A percentile compares a stretch with the other conserved stretches of the same genome.
These are phyloP conservation scores for Aporophyla nigra DNA, from an alignment of 2,888 invertebrate genomes.

Conservation along the genomic window DNA sequence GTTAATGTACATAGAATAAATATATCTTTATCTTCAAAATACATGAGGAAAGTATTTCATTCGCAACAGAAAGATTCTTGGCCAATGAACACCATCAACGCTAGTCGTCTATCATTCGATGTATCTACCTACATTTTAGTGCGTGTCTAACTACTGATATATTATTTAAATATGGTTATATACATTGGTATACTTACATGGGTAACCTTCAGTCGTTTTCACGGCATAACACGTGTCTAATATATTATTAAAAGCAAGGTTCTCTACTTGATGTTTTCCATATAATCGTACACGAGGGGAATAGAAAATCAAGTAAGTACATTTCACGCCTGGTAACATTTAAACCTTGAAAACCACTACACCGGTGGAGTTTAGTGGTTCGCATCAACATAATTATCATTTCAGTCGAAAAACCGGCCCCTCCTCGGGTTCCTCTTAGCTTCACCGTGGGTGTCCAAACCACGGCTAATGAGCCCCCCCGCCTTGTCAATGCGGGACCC, in stretches of 20 bases:
- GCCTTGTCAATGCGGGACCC: too few species aligned
- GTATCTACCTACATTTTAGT: background rate
- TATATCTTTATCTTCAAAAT: too few species aligned
- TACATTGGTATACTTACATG: background rate
- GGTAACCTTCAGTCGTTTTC: slow-evolving; percentile 51
- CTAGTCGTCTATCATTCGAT: background rate
- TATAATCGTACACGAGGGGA: slow-evolving; percentile 51
- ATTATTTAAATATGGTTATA: background rate
- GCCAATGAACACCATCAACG: background rate
- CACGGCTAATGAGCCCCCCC: too few species aligned
- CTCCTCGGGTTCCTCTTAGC: too few species aligned
- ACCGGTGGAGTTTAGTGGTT: too few species aligned
- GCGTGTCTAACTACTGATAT: background rate
- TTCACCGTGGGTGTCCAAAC: too few species aligned
- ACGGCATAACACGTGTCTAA: slow-evolving; percentile 58
- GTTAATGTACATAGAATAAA: too few species aligned
- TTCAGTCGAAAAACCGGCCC: too few species aligned
- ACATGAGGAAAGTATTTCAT: too few species aligned
- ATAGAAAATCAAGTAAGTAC: slow-evolving; percentile 48
- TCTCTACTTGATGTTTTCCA: slow-evolving; percentile 52
- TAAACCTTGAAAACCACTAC: slow-evolving; percentile 11
- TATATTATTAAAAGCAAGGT: slow-evolving; percentile 62
- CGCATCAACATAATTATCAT: too few species aligned
- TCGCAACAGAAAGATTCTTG: background rate
- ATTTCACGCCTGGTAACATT: slow-evolving; percentile 18